Evolutionary conservation across 2,113 vertebrate species (phyloP), one percentile per base, ranked within the genome.

Genomic region (Oryzias woworae): DNA sequence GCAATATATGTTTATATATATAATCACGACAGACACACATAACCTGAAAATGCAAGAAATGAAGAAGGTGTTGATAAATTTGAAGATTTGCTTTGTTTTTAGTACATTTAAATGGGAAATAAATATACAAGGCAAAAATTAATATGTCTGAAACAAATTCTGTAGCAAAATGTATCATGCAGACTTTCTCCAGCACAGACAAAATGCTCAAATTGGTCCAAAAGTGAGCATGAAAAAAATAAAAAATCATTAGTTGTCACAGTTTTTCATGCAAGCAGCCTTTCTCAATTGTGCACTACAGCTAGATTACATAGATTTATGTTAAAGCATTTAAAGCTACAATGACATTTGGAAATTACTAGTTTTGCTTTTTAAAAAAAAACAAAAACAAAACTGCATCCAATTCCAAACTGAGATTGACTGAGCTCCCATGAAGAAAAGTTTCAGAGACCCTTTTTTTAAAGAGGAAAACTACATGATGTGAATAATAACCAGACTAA

Each of bases 401-500:
- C 65, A 61, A 61, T 22, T 64, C 53, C 54, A 78, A 57, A 75
- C 45, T 48, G 10, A 28, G 47, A 54, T 17, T 36, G 43, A 49
- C 26, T 62, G 49, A 51, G 53, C 46, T 66, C 7, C 41, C 68
- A 66, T 58, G n/a, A 56, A 42, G 53, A 78, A 73, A 60, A 72
- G 67, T 49, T 53, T 67, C 71, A 23, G 5, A 59, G 52, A 52
- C 6, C 20, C 20, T 48, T 48, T 48, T 48, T 69, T 64, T 80
- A 71, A 72, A 81, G 63, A 62, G 73, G 41, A 68, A 76, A 70
- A 78, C 48, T 44, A 57, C 66, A 74, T 58, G 66, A 51, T 46
- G 71, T 0, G 16, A 63, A 71, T 66, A 74, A 73, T 42, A 61
- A 49, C 41, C 62, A 79, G 69, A 62, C 52, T 66, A 62, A 69